Percentiles rank a stretch among this genome's conserved stretches.
phyloP scores from a whole-genome alignment of 2,888 invertebrate species.

The Suillia variegata region DNA sequence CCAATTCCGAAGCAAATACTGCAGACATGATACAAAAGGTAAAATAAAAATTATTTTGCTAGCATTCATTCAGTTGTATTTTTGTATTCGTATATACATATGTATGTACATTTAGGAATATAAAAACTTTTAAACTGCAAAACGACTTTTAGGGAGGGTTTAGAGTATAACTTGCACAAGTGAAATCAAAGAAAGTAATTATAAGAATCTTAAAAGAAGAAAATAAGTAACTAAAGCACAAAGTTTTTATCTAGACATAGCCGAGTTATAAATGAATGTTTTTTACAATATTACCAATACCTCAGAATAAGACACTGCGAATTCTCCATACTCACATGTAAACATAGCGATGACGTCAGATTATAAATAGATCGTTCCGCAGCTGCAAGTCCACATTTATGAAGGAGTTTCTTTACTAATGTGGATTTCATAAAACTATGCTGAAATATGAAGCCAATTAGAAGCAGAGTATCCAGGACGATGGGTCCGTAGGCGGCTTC shows the following conservation, averaged over 20 bases:
- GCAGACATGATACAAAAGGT: slow-evolving; percentile 35
- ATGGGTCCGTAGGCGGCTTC: slow-evolving; percentile 59
- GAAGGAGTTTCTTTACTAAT: slow-evolving; percentile 60
- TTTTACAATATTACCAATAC: not conserved
- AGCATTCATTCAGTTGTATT: too few relatives aligned
- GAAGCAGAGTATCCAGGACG: slow-evolving; percentile 62
- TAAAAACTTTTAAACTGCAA: slow-evolving; percentile 4
- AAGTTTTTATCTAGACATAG: not conserved
- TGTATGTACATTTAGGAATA: too few relatives aligned
- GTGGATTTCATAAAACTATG: slow-evolving; percentile 66
- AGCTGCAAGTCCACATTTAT: slow-evolving; percentile 59
- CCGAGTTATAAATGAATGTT: slow-evolving; percentile 8
- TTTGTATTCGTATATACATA: too few relatives aligned
- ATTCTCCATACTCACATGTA: slow-evolving; percentile 58
- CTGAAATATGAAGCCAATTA: slow-evolving; percentile 65
- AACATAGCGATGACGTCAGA: slow-evolving; percentile 60
- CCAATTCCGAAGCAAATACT: slow-evolving; percentile 65
- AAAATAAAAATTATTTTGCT: too few relatives aligned
- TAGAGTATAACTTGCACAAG: too few relatives aligned
- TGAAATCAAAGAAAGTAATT: too few relatives aligned
- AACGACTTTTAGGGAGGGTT: not conserved
- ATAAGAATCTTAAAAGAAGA: too few relatives aligned
- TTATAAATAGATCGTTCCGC: slow-evolving; percentile 63
- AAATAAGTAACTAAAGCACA: not conserved
- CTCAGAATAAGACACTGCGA: not conserved